Evolutionary conservation across 2,797 vertebrate species (phyloP), one percentile per base, ranked within the genome.

Genomic region (Botia kubotai): DNA sequence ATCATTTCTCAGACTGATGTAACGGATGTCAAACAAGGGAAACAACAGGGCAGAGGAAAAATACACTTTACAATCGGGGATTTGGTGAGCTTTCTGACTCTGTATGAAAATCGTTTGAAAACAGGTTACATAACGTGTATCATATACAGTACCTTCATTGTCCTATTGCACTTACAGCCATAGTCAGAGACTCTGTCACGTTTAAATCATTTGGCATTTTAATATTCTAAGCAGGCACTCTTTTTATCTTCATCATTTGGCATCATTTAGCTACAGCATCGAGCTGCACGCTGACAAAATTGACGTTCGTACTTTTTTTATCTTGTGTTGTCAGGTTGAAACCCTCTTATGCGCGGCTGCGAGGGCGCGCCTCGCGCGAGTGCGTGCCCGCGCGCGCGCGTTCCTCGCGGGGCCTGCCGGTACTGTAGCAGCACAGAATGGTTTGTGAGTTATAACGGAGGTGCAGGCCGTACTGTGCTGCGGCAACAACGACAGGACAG

Each of bases 371-470:
- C 46, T 60, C 60, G 66, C 75, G 74, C 65, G 73, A 52, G 71
- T 21, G 79, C 26, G 60, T n/a, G 60, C 21, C 21, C 29, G 29
- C 21, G 69, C 36, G 21, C 33, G 33, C 33, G 33, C 33, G 33
- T 3, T 33, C 33, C 33, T 33, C 33, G 33, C 2, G 70, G 80
- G 80, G 91, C 96, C 95, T 95, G 96, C 94, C 88, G 88, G 94
- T 97, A 95, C 94, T 95, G 96, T 98, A 99, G 98, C 98, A 99
- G 98, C 98, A 99, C 98, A 97, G 98, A 98, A 98, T 98, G 98
- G 97, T 99, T 98, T 99, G 98, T 98, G 96, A 93, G 93, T 95
- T 95, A 96, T 94, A 74, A 95, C 88, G 95, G 96, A 95, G 96
- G 95, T 98, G 94, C 98, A 98, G 97, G 96, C 97, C 97, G 95